Percentiles rank a stretch among this genome's conserved stretches.
Conservation (phyloP, 2,113 vertebrate genomes). For the Rynchops niger region DNA sequence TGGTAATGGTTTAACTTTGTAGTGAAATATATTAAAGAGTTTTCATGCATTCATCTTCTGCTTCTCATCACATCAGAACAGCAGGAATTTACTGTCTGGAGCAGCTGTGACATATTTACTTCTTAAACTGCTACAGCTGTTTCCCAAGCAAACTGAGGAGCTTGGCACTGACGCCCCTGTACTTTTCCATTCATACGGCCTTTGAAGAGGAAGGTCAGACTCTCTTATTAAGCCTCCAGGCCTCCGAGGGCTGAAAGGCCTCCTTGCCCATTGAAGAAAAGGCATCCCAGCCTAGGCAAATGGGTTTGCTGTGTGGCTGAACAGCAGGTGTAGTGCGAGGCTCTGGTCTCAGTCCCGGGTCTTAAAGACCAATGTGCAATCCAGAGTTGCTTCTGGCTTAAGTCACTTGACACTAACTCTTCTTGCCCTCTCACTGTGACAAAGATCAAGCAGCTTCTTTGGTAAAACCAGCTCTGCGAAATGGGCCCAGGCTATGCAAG, state of each 20-base stretch:
- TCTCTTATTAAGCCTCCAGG: background rate
- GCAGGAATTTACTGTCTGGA: constrained; percentile 33
- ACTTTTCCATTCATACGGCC: constrained; percentile 23
- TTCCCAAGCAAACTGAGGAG: constrained; percentile 21
- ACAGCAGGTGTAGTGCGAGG: background rate
- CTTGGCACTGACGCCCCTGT: constrained; percentile 11
- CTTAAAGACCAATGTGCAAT: background rate
- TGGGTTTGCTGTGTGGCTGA: background rate
- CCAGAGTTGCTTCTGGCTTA: background rate
- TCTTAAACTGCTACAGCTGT: constrained; percentile 60
- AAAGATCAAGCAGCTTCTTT: background rate
- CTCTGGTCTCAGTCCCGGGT: background rate
- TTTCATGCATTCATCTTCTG: constrained; percentile 35
- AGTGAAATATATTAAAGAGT: background rate
- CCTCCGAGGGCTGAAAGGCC: background rate
- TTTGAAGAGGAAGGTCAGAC: constrained; percentile 26
- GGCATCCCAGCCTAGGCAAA: background rate
- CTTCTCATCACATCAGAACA: constrained; percentile 33
- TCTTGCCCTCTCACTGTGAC: background rate
- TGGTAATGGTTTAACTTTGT: background rate
- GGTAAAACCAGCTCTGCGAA: background rate
- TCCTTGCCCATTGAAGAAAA: background rate
- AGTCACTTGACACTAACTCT: background rate
- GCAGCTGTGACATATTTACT: constrained; percentile 50
- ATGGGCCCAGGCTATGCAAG: background rate